Evolutionary conservation across 2,113 vertebrate species (phyloP), one percentile per base, ranked within the genome.

Genomic region (Callipepla squamata): DNA sequence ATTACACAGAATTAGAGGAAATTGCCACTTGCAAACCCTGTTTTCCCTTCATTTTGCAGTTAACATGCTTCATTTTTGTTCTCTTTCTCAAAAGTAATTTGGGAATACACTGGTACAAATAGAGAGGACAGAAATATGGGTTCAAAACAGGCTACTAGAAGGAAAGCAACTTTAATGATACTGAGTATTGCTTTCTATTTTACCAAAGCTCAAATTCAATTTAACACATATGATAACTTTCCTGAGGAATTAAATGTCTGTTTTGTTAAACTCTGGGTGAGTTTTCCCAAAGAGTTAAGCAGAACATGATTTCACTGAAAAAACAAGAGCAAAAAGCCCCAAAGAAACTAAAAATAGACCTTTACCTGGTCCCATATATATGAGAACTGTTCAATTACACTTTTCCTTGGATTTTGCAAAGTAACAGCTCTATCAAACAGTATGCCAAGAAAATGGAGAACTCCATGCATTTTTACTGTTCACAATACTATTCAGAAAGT

Each of bases 11-110:
- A 92, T 73, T 89, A 85, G 81, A 90, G 79, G 14, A 34, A 53
- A 85, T 67, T 81, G 62, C 92, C 53, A 73, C 36, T 92, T 89
- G 58, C 69, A 87, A 79, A 86, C 25, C 40, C 8, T 66, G 45
- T 11, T 42, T 85, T 92, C 44, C 48, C 85, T 68, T 76, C 73
- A 81, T 78, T 25, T 26, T 10, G 12, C 66, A 16, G 53, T 78
- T 89, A 93, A 79, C 48, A 58, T 79, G 13, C 76, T 89, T 92
- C 93, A 84, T 87, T 95, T 94, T 94, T 94, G 78, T 80, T 76
- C 78, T 38, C 91, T 80, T 89, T 89, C 92, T 85, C 93, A 92
- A 87, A 77, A 30, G 42, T 73, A 55, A 74, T 93, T 82, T 85
- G 55, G 70, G 85, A 89, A 77, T 51, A 70, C 55, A 28, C 91